Evolutionary conservation across 2,797 vertebrate genomes (phyloP), one percentile per base, ranked within the genome.

Genomic region (Pantherophis alleghaniensis): DNA sequence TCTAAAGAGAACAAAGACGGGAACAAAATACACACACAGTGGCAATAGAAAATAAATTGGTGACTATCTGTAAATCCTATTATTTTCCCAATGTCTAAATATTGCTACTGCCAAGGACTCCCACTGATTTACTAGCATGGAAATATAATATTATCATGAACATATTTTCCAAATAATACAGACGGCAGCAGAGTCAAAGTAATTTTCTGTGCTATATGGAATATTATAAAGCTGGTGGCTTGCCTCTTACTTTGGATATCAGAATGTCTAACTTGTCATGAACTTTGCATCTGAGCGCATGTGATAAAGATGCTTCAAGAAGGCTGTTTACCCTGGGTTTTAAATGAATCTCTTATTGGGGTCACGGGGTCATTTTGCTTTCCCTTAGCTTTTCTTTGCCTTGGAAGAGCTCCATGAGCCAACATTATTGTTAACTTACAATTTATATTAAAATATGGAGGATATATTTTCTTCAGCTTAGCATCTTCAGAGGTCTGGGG

Each of bases 61-160:
- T 92, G 91, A 96, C 96, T 97, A 96, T 96, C 42, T 97, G 97
- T 96, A 96, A 97, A 97, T 96, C 95, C 95, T 96, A 96, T 97
- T 97, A 97, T 97, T 97, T 97, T 97, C 96, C 95, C 96, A 95
- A 96, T 96, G 95, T 95, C 93, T 97, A 96, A 97, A 96, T 95
- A 96, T 95, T 92, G 18, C 22, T 92, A 91, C 96, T 96, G 94
- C 92, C 87, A 96, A 47, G 95, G 95, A 94, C 94, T 96, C 97
- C 96, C 93, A 96, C 95, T 96, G 96, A 95, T 93, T 95, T 95
- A 86, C 95, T 95, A 95, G 95, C 0, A 5, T 95, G 95, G 96
- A 97, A 97, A 97, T 95, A 96, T 95, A 96, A 96, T 96, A 96
- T 96, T 95, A 96, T 95, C 94, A 95, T 96, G 94, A 96, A 95